Percentiles rank a stretch among this genome's conserved stretches.
phyloP scores from a whole-genome alignment of 2,797 vertebrate genomes.

The Cryptoblepharus egeriae region DNA sequence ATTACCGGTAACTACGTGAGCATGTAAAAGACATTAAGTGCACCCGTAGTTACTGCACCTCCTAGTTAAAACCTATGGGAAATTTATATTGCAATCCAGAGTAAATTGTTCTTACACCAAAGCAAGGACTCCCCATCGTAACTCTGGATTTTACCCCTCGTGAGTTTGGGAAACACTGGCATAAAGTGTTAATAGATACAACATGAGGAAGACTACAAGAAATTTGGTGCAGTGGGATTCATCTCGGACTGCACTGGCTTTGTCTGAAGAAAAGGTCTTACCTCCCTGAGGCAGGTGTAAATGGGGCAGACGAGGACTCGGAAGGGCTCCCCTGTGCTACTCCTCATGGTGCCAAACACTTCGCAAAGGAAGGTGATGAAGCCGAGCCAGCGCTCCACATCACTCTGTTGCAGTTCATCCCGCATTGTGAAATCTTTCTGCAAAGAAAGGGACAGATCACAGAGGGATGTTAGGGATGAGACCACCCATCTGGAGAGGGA shows the following conservation, averaged over 20 bases:
- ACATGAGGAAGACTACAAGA: not conserved
- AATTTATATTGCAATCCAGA: no score
- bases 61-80: no score
- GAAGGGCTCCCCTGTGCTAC: conserved; percentile 92
- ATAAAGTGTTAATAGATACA: no score
- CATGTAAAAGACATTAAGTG: no score
- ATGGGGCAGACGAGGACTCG: conserved; percentile 96
- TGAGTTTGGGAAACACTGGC: no score
- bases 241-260: rapidly evolving
- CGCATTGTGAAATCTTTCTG: conserved; percentile 94
- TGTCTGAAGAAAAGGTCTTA: conserved; percentile 65
- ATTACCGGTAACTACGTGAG: no score
- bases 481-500: rapidly evolving
- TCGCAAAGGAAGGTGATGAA: conserved; percentile 99
- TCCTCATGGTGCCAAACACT: conserved; percentile 96
- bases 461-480: conserved; percentile 51
- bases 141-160: no score
- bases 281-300: conserved; percentile 96
- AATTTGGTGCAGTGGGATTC: no score
- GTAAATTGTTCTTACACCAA: no score
- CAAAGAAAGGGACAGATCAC: conserved; percentile 54
- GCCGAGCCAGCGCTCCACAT: conserved; percentile 95
- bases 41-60: no score
- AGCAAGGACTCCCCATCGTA: no score
- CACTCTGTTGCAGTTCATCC: conserved; percentile 88